Base-by-base conservation (phyloP, 2,888 invertebrate genomes). In the Noctuana brunneofusca region DNA sequence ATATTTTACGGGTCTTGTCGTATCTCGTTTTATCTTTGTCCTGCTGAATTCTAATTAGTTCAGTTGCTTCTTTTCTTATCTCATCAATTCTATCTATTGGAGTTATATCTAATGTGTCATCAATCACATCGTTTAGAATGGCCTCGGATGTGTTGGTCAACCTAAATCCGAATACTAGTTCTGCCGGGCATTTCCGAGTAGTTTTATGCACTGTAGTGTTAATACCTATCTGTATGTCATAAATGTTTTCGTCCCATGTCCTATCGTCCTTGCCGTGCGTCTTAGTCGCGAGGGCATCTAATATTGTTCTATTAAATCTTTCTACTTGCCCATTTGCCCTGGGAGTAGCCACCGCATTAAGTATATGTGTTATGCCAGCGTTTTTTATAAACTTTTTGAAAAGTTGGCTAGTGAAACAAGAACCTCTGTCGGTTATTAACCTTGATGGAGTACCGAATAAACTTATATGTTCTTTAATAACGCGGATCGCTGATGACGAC, bases 291-390 rank as follows among this genome's bases (percentile, higher is more conserved):
- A 67, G 48, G 1, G 69, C 50, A 11, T 54, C 64, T 1, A 65
- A 12, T 8, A 71, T 71, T 5, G 70, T 71, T 24, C 70, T 50
- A 41, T 71, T 71, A 27, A 60, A 67, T 16, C 70, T 14, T 12
- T 56, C 56, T 14, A 56, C 56, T 18, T 56, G 46, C 0, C 56
- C 56, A 41, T 56, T 56, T 3, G 56, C 56, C 16, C 72, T 46
- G 0, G 70, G 71, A 0, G 71, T 71, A 1, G 68, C 68, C 1
- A 70, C 70, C 2, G 69, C 64, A 20, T 70, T 69, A 3, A 64
- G 11, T 3, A 73, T 38, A 38, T 68, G 68, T 20, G 64, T 68
- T 4, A 71, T 66, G 4, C 63, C 58, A 4, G 22, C 48, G 8
- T 27, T 8, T 8, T 27, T 2, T 8, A 53, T 43, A 41, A 66